phyloP scores from a whole-genome alignment of 2,113 vertebrate species.

The Hassar affinis region DNA sequence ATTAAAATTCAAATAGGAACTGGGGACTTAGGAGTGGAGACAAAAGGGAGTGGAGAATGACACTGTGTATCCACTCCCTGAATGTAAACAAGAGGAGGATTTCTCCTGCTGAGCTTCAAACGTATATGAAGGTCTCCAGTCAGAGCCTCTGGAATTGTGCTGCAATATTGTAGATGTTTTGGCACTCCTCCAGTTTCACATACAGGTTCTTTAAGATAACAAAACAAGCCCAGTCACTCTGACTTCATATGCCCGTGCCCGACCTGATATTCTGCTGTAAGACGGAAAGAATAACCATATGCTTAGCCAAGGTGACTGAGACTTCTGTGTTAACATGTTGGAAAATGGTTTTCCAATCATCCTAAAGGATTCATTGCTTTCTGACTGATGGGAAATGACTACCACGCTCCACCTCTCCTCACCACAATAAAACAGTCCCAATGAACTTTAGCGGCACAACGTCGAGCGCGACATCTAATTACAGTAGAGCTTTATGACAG shows the following conservation, averaged over 20 bases:
- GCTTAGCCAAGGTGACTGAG: background rate
- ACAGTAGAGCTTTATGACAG: constrained; percentile 44
- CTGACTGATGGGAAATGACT: constrained; percentile 23
- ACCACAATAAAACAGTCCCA: constrained; percentile 9
- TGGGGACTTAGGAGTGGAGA: background rate
- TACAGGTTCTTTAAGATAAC: background rate
- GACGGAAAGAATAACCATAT: background rate
- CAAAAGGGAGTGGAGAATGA: constrained; percentile 9
- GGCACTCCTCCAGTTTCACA: background rate
- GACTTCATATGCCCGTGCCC: background rate
- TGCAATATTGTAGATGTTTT: background rate
- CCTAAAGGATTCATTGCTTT: background rate
- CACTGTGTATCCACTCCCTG: background rate
- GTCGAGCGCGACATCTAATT: constrained; percentile 35
- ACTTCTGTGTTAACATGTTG: background rate
- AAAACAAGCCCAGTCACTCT: background rate
- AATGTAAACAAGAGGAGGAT: constrained; percentile 10
- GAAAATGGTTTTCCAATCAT: background rate
- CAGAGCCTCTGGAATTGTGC: background rate
- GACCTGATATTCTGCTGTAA: background rate
- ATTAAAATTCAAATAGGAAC: background rate
- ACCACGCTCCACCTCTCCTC: constrained; percentile 10
- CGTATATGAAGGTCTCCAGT: background rate
- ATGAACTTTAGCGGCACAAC: constrained; percentile 31
- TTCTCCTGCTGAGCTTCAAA: background rate